Evolutionary conservation across 2,888 invertebrate genomes (phyloP).

Genomic region (Nemurella pictetii): DNA sequence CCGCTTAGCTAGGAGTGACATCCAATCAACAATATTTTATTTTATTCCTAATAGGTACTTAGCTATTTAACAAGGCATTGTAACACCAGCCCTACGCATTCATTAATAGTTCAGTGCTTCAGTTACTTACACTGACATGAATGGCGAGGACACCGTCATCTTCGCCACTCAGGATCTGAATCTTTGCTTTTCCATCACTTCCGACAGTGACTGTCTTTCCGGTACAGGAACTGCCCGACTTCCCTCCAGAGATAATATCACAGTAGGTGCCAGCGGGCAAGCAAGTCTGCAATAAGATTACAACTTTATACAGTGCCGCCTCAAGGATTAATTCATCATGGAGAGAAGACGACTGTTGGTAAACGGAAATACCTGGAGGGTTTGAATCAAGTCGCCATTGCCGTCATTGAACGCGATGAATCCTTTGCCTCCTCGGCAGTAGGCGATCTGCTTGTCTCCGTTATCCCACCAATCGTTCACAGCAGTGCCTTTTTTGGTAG

Average conservation of each 20-base stretch:
- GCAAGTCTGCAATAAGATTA: conserved; percentile 60
- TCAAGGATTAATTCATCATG: too few species aligned
- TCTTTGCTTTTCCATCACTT: conserved; percentile 59
- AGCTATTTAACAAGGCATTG: too few species aligned
- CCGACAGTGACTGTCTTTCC: conserved; percentile 67
- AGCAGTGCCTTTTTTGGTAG: conserved; percentile 44
- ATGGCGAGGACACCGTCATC: conserved; percentile 75
- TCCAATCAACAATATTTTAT: too few species aligned
- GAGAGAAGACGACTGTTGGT: too few species aligned
- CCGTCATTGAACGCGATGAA: conserved; percentile 65
- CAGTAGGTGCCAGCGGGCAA: conserved; percentile 80
- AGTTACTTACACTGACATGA: conserved; percentile 56
- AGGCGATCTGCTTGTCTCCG: conserved; percentile 56
- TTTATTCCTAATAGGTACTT: too few species aligned
- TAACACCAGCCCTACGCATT: too few species aligned
- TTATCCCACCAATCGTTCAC: conserved; percentile 56
- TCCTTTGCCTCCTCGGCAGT: conserved; percentile 58
- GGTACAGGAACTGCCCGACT: conserved; percentile 61
- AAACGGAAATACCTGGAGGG: conserved; percentile 52
- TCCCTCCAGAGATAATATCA: conserved; percentile 78
- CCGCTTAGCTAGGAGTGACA: too few species aligned
- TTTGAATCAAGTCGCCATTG: conserved; percentile 45
- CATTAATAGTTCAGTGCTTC: too few species aligned
- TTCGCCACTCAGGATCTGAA: conserved; percentile 58
- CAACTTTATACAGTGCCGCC: too few species aligned